Evolutionary conservation across 2,888 invertebrate genomes (phyloP).

Genomic region (Pilophorus perplexus): DNA sequence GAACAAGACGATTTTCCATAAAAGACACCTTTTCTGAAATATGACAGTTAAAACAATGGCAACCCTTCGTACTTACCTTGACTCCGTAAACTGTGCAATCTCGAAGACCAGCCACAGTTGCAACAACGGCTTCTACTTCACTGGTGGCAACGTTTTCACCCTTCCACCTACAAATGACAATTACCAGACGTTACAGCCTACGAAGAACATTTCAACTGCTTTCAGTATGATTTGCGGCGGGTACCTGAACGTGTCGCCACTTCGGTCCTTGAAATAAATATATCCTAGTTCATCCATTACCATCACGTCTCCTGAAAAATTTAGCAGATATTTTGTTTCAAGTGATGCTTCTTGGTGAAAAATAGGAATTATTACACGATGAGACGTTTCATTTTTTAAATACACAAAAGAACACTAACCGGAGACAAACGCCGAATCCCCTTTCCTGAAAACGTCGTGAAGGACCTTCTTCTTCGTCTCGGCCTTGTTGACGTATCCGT

Average conservation of each 20-base stretch:
- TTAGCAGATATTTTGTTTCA: no score
- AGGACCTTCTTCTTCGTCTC: slow-evolving; percentile 66
- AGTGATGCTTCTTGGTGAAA: no score
- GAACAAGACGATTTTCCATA: slow-evolving; percentile 26
- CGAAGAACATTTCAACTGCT: neutral
- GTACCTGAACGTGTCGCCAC: slow-evolving; percentile 75
- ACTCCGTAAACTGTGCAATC: slow-evolving; percentile 48
- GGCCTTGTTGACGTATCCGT: slow-evolving; percentile 63
- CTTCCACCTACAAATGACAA: slow-evolving; percentile 76
- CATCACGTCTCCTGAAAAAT: slow-evolving; percentile 70
- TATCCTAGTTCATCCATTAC: slow-evolving; percentile 90
- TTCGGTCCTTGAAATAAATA: slow-evolving; percentile 88
- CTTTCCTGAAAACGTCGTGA: slow-evolving; percentile 62
- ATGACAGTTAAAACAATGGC: neutral
- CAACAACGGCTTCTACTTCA: slow-evolving; percentile 89
- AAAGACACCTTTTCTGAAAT: neutral
- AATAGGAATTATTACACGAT: no score
- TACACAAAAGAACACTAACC: slow-evolving; percentile 51
- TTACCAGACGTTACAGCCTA: neutral
- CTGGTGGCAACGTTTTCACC: slow-evolving; percentile 96
- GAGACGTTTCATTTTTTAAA: no score
- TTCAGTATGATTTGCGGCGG: neutral
- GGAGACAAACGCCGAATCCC: slow-evolving; percentile 64
- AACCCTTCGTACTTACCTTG: slow-evolving; percentile 46
- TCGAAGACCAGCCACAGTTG: slow-evolving; percentile 60